Evolutionary conservation across 2,113 vertebrate species (phyloP).

Genomic region (Phyllostomus discolor): DNA sequence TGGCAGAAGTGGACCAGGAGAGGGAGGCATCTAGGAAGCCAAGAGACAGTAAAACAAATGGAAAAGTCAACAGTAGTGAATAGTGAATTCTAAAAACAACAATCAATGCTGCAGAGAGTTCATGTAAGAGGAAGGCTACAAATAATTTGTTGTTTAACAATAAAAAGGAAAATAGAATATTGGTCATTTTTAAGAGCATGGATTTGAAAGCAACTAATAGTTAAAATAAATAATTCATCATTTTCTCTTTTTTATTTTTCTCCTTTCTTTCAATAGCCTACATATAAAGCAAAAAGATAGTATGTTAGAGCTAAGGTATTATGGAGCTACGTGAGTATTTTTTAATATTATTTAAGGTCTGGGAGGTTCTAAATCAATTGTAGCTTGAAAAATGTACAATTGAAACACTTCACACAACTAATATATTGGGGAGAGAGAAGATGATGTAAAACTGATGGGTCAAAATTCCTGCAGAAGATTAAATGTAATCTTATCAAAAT

Average conservation of each 20-base stretch:
- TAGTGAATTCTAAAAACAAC: neutral
- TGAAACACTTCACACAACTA: neutral
- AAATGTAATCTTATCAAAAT: neutral
- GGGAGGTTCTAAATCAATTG: neutral
- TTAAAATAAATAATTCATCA: neutral
- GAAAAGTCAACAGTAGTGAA: neutral
- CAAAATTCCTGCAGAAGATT: neutral
- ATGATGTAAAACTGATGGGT: neutral
- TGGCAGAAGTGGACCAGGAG: no score
- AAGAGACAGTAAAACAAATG: neutral
- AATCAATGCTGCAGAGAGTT: neutral
- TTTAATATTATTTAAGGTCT: neutral
- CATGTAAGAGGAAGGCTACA: neutral
- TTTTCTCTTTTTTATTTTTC: neutral
- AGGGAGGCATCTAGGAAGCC: neutral
- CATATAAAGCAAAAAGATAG: neutral
- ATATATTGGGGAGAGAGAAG: neutral
- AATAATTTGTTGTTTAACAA: neutral
- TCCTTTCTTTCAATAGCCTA: neutral
- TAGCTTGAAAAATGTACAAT: neutral
- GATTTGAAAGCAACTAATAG: neutral
- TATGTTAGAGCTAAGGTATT: neutral
- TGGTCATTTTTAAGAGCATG: neutral
- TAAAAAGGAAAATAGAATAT: neutral
- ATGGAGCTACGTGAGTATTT: neutral